Percentiles rank a stretch among this genome's conserved stretches.
Evolutionary conservation across 1,140 invertebrate species (phyloP).

Genomic region (Cyrtorhinus lividipennis): DNA sequence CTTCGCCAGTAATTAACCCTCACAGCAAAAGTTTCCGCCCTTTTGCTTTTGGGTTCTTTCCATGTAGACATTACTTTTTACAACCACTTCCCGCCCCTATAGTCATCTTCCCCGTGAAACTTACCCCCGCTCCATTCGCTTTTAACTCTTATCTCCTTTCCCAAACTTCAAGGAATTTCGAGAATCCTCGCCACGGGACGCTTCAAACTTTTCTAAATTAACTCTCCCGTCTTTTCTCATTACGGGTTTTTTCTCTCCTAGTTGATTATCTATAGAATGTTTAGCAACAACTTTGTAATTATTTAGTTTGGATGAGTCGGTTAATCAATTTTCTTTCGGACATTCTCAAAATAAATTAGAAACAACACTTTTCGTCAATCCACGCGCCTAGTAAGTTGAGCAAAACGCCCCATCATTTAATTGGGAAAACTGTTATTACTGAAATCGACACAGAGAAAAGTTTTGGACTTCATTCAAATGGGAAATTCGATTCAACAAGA

Average conservation of each 20-base stretch:
- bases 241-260: not conserved
- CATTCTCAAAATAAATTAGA: too few relatives aligned
- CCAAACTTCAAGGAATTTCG: not conserved
- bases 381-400: too few relatives aligned
- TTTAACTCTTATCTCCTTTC: not conserved
- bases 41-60: not conserved
- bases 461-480: too few relatives aligned
- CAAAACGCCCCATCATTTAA: too few relatives aligned
- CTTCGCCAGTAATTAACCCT: slow-evolving; percentile 7
- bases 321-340: not conserved
- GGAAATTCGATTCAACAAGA: too few relatives aligned
- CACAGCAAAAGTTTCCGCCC: not conserved
- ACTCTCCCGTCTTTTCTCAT: not conserved
- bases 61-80: not conserved
- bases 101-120: not conserved
- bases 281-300: not conserved
- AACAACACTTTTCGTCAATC: too few relatives aligned
- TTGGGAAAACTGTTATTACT: too few relatives aligned
- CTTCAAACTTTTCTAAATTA: not conserved
- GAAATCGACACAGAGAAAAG: too few relatives aligned
- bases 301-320: not conserved
- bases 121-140: too few relatives aligned
- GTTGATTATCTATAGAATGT: not conserved
- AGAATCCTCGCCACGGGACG: not conserved
- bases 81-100: not conserved